These are phyloP conservation scores for Coelopa frigida DNA, from an alignment of 1,140 invertebrate genomes.

Conservation along the genomic window DNA sequence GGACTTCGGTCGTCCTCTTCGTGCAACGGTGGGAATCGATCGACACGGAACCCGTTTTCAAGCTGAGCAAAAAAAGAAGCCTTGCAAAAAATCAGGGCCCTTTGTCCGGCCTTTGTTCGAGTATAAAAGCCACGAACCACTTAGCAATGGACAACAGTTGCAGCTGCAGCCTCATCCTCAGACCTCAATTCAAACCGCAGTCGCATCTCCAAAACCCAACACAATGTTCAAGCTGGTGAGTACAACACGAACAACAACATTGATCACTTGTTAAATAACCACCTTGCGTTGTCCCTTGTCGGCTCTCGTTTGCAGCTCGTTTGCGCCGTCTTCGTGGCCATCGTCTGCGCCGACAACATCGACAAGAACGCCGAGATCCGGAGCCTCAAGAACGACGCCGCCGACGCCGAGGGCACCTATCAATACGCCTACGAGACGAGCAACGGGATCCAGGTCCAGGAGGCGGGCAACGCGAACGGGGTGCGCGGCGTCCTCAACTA, in stretches of 20 bases:
- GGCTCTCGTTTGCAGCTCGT: constrained; percentile 18
- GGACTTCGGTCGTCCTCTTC: too few species aligned
- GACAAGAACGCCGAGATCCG: constrained; percentile 42
- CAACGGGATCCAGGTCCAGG: constrained; percentile 39
- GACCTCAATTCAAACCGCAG: too few species aligned
- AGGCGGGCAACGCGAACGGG: constrained; percentile 34
- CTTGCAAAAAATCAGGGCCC: too few species aligned
- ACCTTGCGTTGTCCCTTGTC: too few species aligned
- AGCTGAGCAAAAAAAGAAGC: too few species aligned
- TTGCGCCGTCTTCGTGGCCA: constrained; percentile 24
- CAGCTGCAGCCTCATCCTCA: too few species aligned
- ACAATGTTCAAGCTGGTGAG: not conserved
- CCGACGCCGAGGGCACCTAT: constrained; percentile 39
- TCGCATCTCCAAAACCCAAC: too few species aligned
- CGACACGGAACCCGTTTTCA: too few species aligned
- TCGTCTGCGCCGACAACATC: constrained; percentile 34
- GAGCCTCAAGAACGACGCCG: constrained; percentile 37
- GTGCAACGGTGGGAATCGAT: too few species aligned
- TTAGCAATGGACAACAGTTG: too few species aligned
- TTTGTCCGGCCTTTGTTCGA: too few species aligned
- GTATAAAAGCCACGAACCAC: too few species aligned
- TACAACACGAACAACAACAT: not conserved
- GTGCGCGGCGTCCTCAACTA: constrained; percentile 32
- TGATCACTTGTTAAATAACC: not conserved
- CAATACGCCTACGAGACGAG: constrained; percentile 39